Evolutionary conservation across 2,888 invertebrate species (phyloP), one percentile per base, ranked within the genome.

Genomic region (Rotaria sp.): DNA sequence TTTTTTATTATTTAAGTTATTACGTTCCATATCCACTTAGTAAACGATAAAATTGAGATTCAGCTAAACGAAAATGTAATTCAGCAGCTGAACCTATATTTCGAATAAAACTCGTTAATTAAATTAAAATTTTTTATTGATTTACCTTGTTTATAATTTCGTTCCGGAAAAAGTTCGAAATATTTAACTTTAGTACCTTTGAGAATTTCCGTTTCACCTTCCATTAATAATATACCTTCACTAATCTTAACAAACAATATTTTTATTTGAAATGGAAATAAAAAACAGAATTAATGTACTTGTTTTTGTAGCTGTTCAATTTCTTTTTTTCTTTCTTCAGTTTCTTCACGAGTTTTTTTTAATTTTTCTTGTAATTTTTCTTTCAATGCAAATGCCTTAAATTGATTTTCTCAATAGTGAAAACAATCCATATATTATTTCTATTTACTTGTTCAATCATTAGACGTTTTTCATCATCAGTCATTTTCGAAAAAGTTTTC

Each of bases 21-120:
- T 74, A 48, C 48, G 67, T 84, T 18, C 52, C 35, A 26, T 85
- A n/a, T 30, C 38, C 67, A 50, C 80, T 86, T 15, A 89, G 87
- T 13, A 90, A 88, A 30, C 90, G 87, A 86, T 90, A 90, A 87
- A 90, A 90, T 88, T 90, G 90, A 24, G 90, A 90, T 85, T 90
- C 90, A 4, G 90, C 90, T 21, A 90, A 87, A n/a, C 90, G 88
- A 87, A 90, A 90, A 86, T 90, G 90, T 13, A 89, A 88, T 87
- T 90, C 89, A 35, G 87, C 89, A 11, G 90, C 89, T 4, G 90
- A 90, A 0, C 89, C 90, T 59, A 50, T n/a, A 59, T 59, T 8
- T 2, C 0, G 11, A 5, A 30, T 30, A 30, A 13, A 59, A 13
- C 3, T n/a, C 15, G 8, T 52, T 18, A 3, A 57, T 15, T 18